Percentiles rank a stretch among this genome's conserved stretches.
These are phyloP conservation scores for Acanthopleura granulata DNA, from an alignment of 2,888 invertebrate genomes.

Conservation along the genomic window DNA sequence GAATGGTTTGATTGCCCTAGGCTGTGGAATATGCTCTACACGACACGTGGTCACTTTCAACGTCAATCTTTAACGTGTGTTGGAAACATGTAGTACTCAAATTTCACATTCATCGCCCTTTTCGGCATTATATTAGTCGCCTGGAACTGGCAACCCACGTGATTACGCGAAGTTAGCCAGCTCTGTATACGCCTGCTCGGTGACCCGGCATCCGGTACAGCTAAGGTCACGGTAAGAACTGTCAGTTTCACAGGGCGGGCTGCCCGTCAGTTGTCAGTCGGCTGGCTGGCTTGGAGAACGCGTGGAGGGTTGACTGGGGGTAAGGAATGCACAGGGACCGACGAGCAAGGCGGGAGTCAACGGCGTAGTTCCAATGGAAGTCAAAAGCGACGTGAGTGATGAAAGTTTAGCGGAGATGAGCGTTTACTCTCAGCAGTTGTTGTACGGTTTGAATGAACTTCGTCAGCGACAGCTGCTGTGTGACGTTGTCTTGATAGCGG, in stretches of 20 bases:
- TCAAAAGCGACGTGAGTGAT: not conserved
- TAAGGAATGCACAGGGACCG: not conserved
- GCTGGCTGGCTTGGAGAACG: not conserved
- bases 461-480: not conserved
- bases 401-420: not conserved
- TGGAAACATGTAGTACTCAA: no score
- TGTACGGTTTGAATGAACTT: conserved; percentile 8
- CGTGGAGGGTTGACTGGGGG: not conserved
- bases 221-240: not conserved
- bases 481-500: conserved; percentile 12
- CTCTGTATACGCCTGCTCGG: not conserved
- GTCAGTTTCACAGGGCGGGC: not conserved
- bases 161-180: no score
- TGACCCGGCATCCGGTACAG: not conserved
- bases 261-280: not conserved
- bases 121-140: no score
- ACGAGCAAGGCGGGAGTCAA: not conserved
- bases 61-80: no score
- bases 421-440: conserved; percentile 2
- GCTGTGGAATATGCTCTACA: no score
- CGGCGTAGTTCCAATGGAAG: not conserved
- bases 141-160: no score
- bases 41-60: no score
- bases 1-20: no score
- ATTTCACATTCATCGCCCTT: no score